Percentiles rank a stretch among this genome's conserved stretches.
phyloP scores from a whole-genome alignment of 2,888 invertebrate genomes.

The Patella caerulea region DNA sequence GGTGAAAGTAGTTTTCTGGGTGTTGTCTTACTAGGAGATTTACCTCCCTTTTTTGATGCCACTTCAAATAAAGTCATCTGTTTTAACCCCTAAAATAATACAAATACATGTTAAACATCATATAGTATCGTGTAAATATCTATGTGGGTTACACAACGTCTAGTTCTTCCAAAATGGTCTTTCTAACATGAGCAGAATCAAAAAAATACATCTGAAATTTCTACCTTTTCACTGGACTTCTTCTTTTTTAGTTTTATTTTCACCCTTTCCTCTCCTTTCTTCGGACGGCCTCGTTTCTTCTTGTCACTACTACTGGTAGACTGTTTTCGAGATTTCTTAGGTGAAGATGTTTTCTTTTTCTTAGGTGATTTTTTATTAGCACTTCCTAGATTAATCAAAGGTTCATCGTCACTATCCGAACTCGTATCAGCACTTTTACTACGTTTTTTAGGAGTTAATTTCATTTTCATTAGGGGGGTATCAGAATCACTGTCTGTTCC shows the following conservation, averaged over 20 bases:
- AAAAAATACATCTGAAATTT: too few species aligned
- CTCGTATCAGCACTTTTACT: background rate
- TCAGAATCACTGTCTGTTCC: conserved; percentile 45
- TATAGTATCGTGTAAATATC: too few species aligned
- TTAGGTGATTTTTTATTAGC: conserved; percentile 15
- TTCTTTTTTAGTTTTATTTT: conserved; percentile 8
- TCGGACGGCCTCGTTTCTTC: conserved; percentile 17
- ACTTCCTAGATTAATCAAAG: background rate
- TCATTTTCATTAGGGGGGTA: conserved; percentile 51
- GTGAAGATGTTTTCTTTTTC: conserved; percentile 20
- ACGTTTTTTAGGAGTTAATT: background rate
- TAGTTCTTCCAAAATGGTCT: too few species aligned
- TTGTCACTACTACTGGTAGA: conserved; percentile 18
- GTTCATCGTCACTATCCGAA: background rate
- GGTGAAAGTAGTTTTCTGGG: conserved; percentile 33
- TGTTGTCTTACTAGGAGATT: conserved; percentile 50
- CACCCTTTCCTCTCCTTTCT: conserved; percentile 16
- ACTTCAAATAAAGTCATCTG: conserved; percentile 66
- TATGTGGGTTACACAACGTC: too few species aligned
- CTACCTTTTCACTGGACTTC: conserved; percentile 25
- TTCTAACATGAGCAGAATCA: too few species aligned
- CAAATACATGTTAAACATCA: too few species aligned
- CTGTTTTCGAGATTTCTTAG: conserved; percentile 22
- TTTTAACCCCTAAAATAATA: conserved; percentile 49
- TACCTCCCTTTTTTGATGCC: conserved; percentile 52